These are phyloP conservation scores for Saccopteryx bilineata DNA, from an alignment of 2,113 vertebrate species.

Conservation along the genomic window DNA sequence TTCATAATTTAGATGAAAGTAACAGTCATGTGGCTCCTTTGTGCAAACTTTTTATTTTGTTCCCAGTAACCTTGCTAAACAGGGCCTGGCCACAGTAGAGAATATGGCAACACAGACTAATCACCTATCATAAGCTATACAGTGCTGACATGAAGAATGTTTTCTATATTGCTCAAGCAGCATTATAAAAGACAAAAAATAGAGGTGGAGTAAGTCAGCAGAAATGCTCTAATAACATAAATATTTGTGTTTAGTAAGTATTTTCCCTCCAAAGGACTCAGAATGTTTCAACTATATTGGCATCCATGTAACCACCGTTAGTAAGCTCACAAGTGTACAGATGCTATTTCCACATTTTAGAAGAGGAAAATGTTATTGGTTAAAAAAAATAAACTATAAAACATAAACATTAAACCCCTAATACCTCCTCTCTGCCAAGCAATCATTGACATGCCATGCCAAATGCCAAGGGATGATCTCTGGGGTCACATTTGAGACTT, in stretches of 20 bases:
- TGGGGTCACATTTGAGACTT: background rate
- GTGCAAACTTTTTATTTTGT: background rate
- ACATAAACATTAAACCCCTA: background rate
- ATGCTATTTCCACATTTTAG: constrained; percentile 1
- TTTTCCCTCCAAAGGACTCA: constrained; percentile 2
- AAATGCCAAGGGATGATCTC: background rate
- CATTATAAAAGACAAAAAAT: background rate
- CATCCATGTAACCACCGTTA: constrained; percentile 16
- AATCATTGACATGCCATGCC: background rate
- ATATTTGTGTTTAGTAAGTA: constrained; percentile 34
- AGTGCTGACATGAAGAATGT: background rate
- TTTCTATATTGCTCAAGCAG: constrained; percentile 17
- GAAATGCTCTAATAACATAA: constrained; percentile 24
- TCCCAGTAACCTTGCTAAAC: background rate
- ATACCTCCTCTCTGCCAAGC: background rate
- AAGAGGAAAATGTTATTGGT: constrained; percentile 3
- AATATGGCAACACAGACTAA: background rate
- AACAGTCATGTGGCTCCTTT: background rate
- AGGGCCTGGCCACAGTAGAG: background rate
- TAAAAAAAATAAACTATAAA: background rate
- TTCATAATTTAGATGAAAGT: background rate
- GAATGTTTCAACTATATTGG: constrained; percentile 43
- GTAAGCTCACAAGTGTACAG: background rate
- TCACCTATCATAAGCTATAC: background rate
- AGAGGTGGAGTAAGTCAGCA: background rate